phyloP scores from a whole-genome alignment of 2,797 vertebrate species.

The Pangasius sanitwongsei region DNA sequence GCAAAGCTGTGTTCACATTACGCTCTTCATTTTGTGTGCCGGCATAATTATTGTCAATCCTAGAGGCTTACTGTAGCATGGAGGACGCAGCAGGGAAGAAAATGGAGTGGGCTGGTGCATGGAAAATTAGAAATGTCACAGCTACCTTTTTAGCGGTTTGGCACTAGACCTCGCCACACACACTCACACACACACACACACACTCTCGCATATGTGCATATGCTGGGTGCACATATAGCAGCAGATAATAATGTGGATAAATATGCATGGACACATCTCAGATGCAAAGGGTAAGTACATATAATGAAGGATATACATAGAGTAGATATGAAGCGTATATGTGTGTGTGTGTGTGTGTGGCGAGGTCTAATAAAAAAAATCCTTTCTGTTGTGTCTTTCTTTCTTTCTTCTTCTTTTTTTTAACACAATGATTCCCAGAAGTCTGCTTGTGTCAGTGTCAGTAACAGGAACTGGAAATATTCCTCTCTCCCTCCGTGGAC shows the following conservation, averaged over 20 bases:
- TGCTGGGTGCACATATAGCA: not conserved
- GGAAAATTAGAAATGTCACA: conserved; percentile 99
- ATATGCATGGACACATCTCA: conserved; percentile 25
- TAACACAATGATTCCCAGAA: conserved; percentile 70
- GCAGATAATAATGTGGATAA: conserved; percentile 26
- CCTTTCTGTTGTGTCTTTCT: not conserved
- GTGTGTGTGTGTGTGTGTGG: not conserved
- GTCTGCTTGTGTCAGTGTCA: conserved; percentile 73
- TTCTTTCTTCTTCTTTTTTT: not conserved
- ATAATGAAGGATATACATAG: conserved; percentile 17
- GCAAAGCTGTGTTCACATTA: conserved; percentile 96
- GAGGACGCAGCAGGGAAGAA: conserved; percentile 94
- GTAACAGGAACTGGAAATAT: conserved; percentile 78
- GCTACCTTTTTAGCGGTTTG: conserved; percentile 90
- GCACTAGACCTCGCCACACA: conserved; percentile 79
- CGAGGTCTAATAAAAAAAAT: no score
- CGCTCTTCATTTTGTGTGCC: conserved; percentile 94
- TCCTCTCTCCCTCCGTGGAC: conserved; percentile 76
- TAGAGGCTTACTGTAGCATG: conserved; percentile 98
- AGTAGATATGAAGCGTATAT: not conserved
- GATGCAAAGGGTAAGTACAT: not conserved
- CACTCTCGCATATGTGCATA: not conserved
- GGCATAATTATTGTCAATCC: conserved; percentile 98
- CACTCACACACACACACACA: conserved; percentile 21
- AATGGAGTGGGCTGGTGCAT: conserved; percentile 97